Base-by-base conservation (phyloP, 23 tunicate genomes). In the Oikopleura dioica region DNA sequence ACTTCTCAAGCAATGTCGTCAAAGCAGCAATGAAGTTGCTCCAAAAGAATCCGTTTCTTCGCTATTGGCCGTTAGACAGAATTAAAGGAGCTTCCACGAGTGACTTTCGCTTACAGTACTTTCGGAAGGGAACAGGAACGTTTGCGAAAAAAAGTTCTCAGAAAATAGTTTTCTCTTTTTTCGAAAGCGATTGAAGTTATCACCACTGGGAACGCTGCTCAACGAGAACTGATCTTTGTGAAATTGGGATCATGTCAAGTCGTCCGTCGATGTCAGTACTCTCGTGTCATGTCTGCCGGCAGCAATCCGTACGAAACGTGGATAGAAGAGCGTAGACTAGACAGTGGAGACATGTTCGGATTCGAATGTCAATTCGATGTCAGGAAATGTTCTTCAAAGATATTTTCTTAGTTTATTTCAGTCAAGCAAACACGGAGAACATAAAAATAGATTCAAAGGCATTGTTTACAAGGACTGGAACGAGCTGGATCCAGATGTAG, bases 91-190 rank as follows among this genome's bases (percentile, higher is more conserved):
- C 72, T 12, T 12, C 16, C 26, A 2, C 72, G 29, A 23, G 72
- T 16, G 72, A 63, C 26, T 63, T 63, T 63, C 72, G 72, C 29
- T 31, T 63, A 2, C 72, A 63, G 33, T 63, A 63, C 33, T 63
- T 63, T 63, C 72, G 72, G 2, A 63, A 63, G 72, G 72, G 72
- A 21, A 63, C 72, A 24, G 26, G n/a, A n/a, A n/a, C n/a, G n/a
- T n/a, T n/a, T n/a, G n/a, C n/a, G n/a, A n/a, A n/a, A n/a, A n/a
- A n/a, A n/a, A n/a, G n/a, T n/a, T n/a, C n/a, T n/a, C n/a, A n/a
- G n/a, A n/a, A n/a, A n/a, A n/a, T n/a, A n/a, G n/a, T n/a, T n/a
- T n/a, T n/a, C n/a, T n/a, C n/a, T n/a, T n/a, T n/a, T n/a, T n/a
- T n/a, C n/a, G n/a, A n/a, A n/a, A n/a, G n/a, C n/a, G n/a, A n/a